These are phyloP conservation scores for Seriola aureovittata DNA, from an alignment of 2,113 vertebrate genomes.

Conservation along the genomic window DNA sequence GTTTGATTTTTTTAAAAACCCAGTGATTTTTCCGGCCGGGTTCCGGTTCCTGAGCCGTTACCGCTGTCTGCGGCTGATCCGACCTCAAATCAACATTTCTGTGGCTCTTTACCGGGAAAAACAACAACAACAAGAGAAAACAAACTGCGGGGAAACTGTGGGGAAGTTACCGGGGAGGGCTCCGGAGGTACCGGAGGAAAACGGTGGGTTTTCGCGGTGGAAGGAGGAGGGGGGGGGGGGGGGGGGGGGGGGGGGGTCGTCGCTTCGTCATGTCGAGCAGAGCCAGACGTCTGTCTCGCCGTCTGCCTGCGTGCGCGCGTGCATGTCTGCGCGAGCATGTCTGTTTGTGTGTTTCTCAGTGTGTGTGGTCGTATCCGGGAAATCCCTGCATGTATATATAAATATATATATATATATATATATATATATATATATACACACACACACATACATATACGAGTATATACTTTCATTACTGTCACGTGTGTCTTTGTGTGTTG, in stretches of 20 bases:
- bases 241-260: conserved; percentile 46
- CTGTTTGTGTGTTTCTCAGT: not conserved
- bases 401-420: conserved; percentile 1
- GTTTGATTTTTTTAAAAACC: not conserved
- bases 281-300: conserved; percentile 74
- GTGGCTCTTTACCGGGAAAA: not conserved
- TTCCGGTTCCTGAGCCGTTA: not conserved
- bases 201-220: not conserved
- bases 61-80: conserved; percentile 11
- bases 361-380: conserved; percentile 51
- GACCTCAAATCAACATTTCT: not conserved
- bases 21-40: not conserved
- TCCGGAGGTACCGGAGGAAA: rapidly evolving
- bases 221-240: conserved; percentile 44
- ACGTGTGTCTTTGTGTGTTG: not conserved
- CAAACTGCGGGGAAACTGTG: not conserved
- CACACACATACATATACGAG: not conserved
- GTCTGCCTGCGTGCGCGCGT: conserved; percentile 22
- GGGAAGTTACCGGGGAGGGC: not conserved
- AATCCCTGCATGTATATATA: conserved; percentile 38
- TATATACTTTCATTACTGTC: not conserved
- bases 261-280: conserved; percentile 63
- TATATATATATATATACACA: not conserved
- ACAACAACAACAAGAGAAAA: no score
- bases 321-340: not conserved